Percentiles rank a stretch among this genome's conserved stretches.
Evolutionary conservation across 30 jellyfish, hydroid and myxozoan species (phyloP).

Genomic region (Aurelia sp.): DNA sequence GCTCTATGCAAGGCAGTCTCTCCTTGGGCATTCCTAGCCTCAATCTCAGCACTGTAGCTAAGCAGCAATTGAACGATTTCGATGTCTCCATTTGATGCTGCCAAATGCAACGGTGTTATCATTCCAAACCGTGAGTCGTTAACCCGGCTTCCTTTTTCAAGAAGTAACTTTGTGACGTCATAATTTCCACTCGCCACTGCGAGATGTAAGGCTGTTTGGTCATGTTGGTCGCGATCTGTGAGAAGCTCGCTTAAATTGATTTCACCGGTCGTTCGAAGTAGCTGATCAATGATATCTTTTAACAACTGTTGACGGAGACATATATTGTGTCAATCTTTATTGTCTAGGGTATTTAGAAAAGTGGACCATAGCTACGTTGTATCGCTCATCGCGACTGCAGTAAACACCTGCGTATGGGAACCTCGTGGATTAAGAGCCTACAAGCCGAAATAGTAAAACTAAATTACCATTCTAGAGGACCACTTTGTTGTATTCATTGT

Average conservation of each 20-base stretch:
- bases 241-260: slow-evolving; percentile 23
- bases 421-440: no score
- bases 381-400: no score
- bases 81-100: slow-evolving; percentile 63
- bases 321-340: no score
- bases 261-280: slow-evolving; percentile 24
- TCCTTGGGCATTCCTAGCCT: slow-evolving; percentile 39
- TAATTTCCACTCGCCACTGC: slow-evolving; percentile 68
- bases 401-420: no score
- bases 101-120: slow-evolving; percentile 71
- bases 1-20: slow-evolving; percentile 81
- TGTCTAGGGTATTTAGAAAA: no score
- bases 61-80: slow-evolving; percentile 63
- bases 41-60: slow-evolving; percentile 35
- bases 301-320: slow-evolving; percentile 19
- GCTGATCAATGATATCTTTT: slow-evolving; percentile 26
- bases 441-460: no score
- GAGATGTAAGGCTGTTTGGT: slow-evolving; percentile 57
- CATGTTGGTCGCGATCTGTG: slow-evolving; percentile 57
- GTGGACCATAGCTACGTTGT: no score
- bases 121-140: slow-evolving; percentile 51
- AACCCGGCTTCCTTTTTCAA: slow-evolving; percentile 60
- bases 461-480: no score
- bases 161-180: slow-evolving; percentile 25
- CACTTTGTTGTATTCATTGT: no score